Evolutionary conservation across 2,888 invertebrate genomes (phyloP), one percentile per base, ranked within the genome.

Genomic region (Tiliacea aurago): DNA sequence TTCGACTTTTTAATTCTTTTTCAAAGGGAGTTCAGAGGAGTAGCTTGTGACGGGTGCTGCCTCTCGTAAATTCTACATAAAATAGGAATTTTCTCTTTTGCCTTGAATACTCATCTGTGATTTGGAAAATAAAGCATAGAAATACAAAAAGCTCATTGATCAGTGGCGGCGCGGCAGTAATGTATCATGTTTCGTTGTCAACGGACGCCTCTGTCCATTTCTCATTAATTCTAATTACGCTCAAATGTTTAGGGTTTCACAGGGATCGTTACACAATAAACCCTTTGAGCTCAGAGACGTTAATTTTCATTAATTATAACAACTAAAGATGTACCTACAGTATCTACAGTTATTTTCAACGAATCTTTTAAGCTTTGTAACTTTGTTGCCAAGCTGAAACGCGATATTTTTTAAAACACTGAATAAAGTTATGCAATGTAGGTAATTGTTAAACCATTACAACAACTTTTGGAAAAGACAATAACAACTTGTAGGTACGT

Each of bases 141-240:
- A 49, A 51, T 67, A 47, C n/a, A 71, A 67, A 80, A 83, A 80
- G 49, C 53, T 66, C 76, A 67, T 76, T 83, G 76, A 85, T 85
- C 73, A 84, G 83, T 84, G 84, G 84, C 85, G 86, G 87, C 84
- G 82, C 81, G 76, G 84, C 84, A 77, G 78, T 72, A 80, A 80
- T 77, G 84, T 92, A 93, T 94, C 92, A 88, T 85, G 86, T 95
- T 93, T 89, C 94, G 85, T 87, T 89, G 92, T 92, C 93, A 93
- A 93, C 90, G 91, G 87, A 87, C 89, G 90, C 88, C 90, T 91
- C 90, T 90, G 92, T 89, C 90, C 90, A 91, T 91, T 94, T 92
- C 92, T 94, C 93, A 91, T 94, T 94, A 93, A 93, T 93, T 92
- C 89, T 93, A 94, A 94, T 94, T 93, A 93, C 89, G 86, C 88